A percentile compares a stretch with the other conserved stretches of the same genome.
phyloP scores from a whole-genome alignment of 1,140 invertebrate species.

The Mactra quadrangularis region DNA sequence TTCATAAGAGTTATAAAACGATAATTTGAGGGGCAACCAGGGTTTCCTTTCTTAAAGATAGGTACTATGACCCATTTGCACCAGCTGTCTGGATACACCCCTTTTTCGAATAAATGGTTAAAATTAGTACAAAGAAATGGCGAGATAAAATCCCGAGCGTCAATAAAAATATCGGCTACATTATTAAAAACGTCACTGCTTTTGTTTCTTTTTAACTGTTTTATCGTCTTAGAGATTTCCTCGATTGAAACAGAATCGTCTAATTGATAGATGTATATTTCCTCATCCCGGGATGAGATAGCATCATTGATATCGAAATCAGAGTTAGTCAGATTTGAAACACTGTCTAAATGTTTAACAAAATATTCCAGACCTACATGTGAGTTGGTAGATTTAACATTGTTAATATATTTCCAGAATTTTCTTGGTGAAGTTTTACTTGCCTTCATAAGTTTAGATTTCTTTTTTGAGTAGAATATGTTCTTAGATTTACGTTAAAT shows the following conservation, averaged over 20 bases:
- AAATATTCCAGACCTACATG: neutral
- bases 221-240: neutral
- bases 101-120: conserved; percentile 2
- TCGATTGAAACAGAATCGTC: neutral
- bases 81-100: neutral
- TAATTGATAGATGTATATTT: no score
- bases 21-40: no score
- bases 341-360: neutral
- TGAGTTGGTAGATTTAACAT: neutral
- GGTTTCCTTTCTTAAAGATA: no score
- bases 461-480: neutral
- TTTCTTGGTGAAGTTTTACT: conserved; percentile 8
- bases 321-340: no score
- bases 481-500: neutral
- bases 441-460: neutral
- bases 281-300: no score
- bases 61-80: neutral
- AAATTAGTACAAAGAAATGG: conserved; percentile 1
- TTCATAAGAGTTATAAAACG: no score
- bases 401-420: conserved; percentile 21
- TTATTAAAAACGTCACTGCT: no score
- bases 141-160: no score
- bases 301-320: neutral
- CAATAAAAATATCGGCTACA: no score
- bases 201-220: no score